Base-by-base conservation (phyloP, 2,113 vertebrate genomes). In the Nothoprocta perdicaria region DNA sequence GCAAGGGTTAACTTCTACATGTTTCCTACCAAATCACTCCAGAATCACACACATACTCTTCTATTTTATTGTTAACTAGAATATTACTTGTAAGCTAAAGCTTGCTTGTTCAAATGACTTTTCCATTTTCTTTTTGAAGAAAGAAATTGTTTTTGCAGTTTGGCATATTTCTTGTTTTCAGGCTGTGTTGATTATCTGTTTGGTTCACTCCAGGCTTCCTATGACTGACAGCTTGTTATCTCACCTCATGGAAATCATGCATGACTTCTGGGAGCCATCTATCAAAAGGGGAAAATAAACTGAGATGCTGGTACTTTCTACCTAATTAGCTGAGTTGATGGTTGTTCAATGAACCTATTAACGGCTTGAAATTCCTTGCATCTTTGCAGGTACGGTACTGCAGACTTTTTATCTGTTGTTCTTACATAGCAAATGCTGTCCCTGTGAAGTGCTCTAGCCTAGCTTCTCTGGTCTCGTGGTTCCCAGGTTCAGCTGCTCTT, bases 151-250 rank as follows among this genome's bases (percentile, higher is more conserved):
- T 86, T 86, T 65, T 58, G 66, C 74, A 79, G 26, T 75, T 86
- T 84, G 66, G 61, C 45, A 14, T 73, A 19, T 86, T 92, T 90
- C 66, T 92, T 88, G 22, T 90, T 94, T 88, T 80, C 88, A 93
- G 48, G 75, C n/a, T 0, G 1, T 40, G 35, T 66, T 91, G 71
- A 86, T 86, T 95, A 93, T 86, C 65, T 88, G 40, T 88, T 41
- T 88, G 66, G 66, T 86, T 94, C 62, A 72, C 58, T 88, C 48
- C 45, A 93, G 74, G 41, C 61, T 90, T 92, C 58, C 83, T 66
- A 38, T 2, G 1, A 58, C 74, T 79, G 90, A 60, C 80, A 93
- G 66, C 58, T 75, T 81, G 57, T 93, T 92, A 94, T 76, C 66
- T 84, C 6, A 2, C 73, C 83, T 86, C 84, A 53, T 26, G 58